A percentile compares a stretch with the other conserved stretches of the same genome.
These are phyloP conservation scores for Hirtodrosophila confusa DNA, from an alignment of 2,888 invertebrate genomes.

Conservation along the genomic window DNA sequence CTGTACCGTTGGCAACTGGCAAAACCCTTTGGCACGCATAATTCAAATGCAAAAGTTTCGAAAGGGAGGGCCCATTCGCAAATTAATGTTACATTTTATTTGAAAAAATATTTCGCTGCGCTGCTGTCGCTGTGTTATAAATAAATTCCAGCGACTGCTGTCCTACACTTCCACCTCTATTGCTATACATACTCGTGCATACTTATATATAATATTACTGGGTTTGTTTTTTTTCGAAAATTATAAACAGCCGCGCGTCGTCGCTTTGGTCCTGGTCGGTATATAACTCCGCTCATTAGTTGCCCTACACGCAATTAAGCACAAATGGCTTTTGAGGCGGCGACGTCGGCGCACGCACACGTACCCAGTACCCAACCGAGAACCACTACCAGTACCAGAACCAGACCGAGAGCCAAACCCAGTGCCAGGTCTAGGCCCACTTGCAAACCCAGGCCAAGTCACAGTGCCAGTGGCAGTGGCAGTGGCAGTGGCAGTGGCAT, in stretches of 20 bases:
- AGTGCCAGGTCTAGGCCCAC: background rate
- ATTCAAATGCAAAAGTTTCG: slow-evolving; percentile 68
- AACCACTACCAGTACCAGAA: slow-evolving; percentile 6
- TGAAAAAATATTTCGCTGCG: slow-evolving; percentile 43
- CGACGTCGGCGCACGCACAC: slow-evolving; percentile 54
- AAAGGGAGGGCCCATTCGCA: slow-evolving; percentile 46
- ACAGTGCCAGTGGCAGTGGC: background rate
- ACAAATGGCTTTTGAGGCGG: slow-evolving; percentile 82
- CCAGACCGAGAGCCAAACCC: slow-evolving; percentile 14
- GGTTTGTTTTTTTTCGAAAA: slow-evolving; percentile 37
- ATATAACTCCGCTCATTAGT: slow-evolving; percentile 81
- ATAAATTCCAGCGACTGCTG: slow-evolving; percentile 54
- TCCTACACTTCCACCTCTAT: slow-evolving; percentile 36
- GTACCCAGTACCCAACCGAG: slow-evolving; percentile 12
- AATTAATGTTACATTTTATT: slow-evolving; percentile 75
- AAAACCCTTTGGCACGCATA: slow-evolving; percentile 72
- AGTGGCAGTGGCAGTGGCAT: slow-evolving; percentile 5
- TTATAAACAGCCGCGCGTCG: slow-evolving; percentile 60
- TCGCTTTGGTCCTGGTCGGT: slow-evolving; percentile 42
- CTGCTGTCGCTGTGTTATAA: slow-evolving; percentile 48
- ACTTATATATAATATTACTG: slow-evolving; percentile 32
- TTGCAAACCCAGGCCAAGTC: slow-evolving; percentile 4
- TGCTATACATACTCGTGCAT: slow-evolving; percentile 23
- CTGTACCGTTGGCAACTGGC: slow-evolving; percentile 31
- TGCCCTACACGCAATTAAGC: slow-evolving; percentile 83